These are phyloP conservation scores for Bucco capensis DNA, from an alignment of 2,113 vertebrate genomes.

Conservation along the genomic window DNA sequence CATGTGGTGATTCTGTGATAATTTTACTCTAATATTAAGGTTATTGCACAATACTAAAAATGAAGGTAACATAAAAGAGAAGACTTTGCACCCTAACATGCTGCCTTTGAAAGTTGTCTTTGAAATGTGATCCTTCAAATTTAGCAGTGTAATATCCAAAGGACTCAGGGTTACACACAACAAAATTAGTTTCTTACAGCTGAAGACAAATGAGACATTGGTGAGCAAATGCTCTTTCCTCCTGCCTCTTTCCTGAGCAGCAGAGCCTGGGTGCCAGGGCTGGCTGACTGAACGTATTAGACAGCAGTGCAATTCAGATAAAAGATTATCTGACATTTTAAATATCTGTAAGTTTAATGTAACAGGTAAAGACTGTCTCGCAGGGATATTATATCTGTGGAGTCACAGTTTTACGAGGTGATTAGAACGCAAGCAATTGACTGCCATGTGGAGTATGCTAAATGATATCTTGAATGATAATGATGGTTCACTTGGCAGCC, in stretches of 20 bases:
- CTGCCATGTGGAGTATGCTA: slow-evolving; percentile 6
- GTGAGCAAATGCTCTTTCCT: background rate
- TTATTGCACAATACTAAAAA: background rate
- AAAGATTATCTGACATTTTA: slow-evolving; percentile 11
- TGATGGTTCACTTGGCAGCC: slow-evolving; percentile 24
- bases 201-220: background rate
- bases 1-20: background rate
- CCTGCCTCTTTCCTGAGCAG: background rate
- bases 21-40: background rate
- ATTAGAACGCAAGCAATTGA: slow-evolving; percentile 17
- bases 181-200: background rate
- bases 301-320: background rate
- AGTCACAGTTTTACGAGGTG: slow-evolving; percentile 19
- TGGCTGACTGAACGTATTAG: background rate
- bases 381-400: background rate
- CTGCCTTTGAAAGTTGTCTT: background rate
- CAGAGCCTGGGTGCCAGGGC: background rate
- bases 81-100: background rate
- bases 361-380: background rate
- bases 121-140: background rate
- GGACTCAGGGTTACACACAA: background rate
- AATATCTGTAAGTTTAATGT: slow-evolving; percentile 42
- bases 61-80: background rate
- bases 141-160: background rate
- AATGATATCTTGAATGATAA: slow-evolving; percentile 3